Percentiles rank a stretch among this genome's conserved stretches.
Evolutionary conservation across 2,797 vertebrate species (phyloP).

Genomic region (Garrulus glandarius): DNA sequence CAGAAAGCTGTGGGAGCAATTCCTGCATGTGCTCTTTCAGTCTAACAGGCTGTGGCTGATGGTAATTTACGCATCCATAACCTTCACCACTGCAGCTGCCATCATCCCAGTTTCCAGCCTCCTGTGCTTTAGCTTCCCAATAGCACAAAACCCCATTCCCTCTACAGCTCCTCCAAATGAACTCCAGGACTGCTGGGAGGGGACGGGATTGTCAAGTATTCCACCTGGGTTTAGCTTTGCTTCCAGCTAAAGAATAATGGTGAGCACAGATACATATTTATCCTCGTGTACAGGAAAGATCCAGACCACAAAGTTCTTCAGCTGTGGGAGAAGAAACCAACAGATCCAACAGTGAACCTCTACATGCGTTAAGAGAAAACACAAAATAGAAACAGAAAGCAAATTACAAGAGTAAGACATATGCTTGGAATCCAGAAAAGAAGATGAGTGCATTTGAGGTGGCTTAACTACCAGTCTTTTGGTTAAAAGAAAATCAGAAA

Average conservation of each 20-base stretch:
- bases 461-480: not conserved
- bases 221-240: not conserved
- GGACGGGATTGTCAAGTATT: not conserved
- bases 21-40: not conserved
- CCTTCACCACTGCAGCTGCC: not conserved
- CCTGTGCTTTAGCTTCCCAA: not conserved
- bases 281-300: fast-evolving
- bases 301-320: not conserved
- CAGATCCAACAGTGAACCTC: not conserved
- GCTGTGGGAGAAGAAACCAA: not conserved
- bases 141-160: fast-evolving
- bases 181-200: not conserved
- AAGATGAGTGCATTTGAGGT: not conserved
- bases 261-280: not conserved
- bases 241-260: not conserved
- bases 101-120: not conserved
- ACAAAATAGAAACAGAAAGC: not conserved
- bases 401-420: not conserved
- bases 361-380: not conserved
- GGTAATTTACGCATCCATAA: not conserved
- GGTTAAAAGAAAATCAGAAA: not conserved
- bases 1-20: not conserved
- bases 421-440: not conserved
- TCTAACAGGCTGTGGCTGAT: not conserved
- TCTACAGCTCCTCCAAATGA: not conserved